phyloP scores from a whole-genome alignment of 1,140 invertebrate genomes.

The Planococcus citri region DNA sequence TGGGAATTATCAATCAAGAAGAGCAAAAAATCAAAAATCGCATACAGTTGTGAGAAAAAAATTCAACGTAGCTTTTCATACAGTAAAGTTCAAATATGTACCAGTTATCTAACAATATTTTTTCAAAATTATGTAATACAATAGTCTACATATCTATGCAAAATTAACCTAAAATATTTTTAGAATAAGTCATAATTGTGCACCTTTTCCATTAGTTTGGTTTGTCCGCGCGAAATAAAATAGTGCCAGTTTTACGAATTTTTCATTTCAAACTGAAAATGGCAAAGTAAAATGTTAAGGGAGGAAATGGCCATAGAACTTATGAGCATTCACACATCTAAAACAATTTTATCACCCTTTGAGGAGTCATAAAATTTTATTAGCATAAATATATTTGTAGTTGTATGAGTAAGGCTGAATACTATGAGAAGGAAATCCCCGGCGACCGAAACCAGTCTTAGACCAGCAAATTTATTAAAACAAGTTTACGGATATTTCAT shows the following conservation, averaged over 20 bases:
- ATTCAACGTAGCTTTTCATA: too few species aligned
- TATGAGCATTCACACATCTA: slow-evolving; percentile 2
- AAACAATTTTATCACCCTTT: slow-evolving; percentile 4
- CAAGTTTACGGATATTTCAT: neutral
- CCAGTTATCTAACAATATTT: too few species aligned
- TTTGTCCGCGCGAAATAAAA: neutral
- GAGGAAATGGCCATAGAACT: neutral
- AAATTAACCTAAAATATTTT: too few species aligned
- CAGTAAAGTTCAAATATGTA: too few species aligned
- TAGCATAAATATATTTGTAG: slow-evolving; percentile 3
- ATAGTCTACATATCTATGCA: too few species aligned
- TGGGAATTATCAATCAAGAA: too few species aligned
- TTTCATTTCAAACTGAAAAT: neutral
- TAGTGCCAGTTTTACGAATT: neutral
- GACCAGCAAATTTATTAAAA: neutral
- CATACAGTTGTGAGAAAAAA: too few species aligned
- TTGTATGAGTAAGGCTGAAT: neutral
- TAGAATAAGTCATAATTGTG: too few species aligned
- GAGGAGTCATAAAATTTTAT: neutral
- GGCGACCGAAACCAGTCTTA: neutral
- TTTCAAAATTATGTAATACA: too few species aligned
- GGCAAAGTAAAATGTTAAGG: neutral
- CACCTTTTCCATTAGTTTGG: neutral
- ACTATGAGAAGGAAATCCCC: neutral
- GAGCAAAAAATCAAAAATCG: too few species aligned